These are phyloP conservation scores for Acanthis flammea DNA, from an alignment of 2,797 vertebrate species.

Conservation along the genomic window DNA sequence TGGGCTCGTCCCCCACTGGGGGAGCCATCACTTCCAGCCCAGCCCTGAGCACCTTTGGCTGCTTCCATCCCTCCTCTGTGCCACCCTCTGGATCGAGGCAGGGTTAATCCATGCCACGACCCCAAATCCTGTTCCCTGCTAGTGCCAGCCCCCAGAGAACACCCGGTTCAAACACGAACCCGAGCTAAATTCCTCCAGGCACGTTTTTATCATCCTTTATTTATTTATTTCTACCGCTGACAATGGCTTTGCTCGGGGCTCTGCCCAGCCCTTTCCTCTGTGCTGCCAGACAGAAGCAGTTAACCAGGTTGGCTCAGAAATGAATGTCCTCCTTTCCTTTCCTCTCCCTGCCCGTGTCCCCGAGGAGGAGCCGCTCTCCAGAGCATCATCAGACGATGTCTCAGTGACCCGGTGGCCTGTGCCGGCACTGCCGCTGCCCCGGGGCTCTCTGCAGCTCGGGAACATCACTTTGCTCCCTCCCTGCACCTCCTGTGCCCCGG, in stretches of 20 bases:
- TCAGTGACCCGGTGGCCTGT: neutral
- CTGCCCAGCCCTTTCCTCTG: slow-evolving; percentile 42
- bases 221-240: neutral
- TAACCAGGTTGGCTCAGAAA: neutral
- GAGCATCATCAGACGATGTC: neutral
- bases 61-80: neutral
- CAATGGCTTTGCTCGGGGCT: neutral
- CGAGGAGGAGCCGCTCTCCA: neutral
- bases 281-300: neutral
- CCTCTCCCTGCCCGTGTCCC: neutral
- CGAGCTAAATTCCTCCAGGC: neutral
- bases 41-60: neutral
- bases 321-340: neutral
- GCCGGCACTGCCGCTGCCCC: neutral
- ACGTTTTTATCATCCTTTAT: neutral
- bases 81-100: fast-evolving
- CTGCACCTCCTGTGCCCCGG: neutral
- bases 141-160: neutral
- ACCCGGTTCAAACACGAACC: neutral
- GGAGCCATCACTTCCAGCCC: neutral
- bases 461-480: neutral
- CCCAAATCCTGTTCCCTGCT: fast-evolving
- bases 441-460: neutral
- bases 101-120: neutral
- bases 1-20: fast-evolving